Evolutionary conservation across 2,888 invertebrate genomes (phyloP).

Genomic region (Meiosimyza decipiens): DNA sequence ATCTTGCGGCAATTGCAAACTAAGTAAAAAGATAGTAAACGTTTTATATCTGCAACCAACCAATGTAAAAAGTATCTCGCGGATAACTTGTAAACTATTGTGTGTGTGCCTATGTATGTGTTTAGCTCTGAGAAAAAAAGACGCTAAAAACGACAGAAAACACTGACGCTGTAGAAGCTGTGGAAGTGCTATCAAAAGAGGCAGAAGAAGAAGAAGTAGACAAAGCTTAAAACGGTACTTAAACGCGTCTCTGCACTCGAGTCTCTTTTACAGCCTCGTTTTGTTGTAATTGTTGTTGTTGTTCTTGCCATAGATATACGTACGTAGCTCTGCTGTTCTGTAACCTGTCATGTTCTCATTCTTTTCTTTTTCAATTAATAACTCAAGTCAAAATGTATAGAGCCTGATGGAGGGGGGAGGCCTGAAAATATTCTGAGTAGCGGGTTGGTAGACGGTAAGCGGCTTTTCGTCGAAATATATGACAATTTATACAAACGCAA

Average conservation of each 20-base stretch:
- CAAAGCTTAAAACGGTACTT: conserved; percentile 22
- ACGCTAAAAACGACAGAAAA: not conserved
- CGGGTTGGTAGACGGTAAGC: not conserved
- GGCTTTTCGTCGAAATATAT: too few relatives aligned
- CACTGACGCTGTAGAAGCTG: too few relatives aligned
- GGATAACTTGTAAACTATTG: conserved; percentile 18
- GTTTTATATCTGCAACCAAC: conserved; percentile 1
- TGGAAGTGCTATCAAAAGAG: not conserved
- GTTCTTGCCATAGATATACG: not conserved
- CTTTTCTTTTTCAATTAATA: not conserved
- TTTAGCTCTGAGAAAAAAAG: not conserved
- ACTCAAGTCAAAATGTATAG: too few relatives aligned
- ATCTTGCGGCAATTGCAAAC: not conserved
- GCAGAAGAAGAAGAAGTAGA: not conserved
- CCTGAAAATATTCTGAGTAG: not conserved
- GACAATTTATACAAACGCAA: too few relatives aligned
- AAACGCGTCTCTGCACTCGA: conserved; percentile 3
- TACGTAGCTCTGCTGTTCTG: not conserved
- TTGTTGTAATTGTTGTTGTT: conserved; percentile 21
- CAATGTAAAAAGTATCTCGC: conserved; percentile 9
- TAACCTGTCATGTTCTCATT: conserved; percentile 7
- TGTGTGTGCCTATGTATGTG: not conserved
- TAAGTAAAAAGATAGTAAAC: not conserved
- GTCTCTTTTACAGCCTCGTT: conserved; percentile 26
- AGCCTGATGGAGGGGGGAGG: too few relatives aligned